Evolutionary conservation across 2,888 invertebrate genomes (phyloP).

Genomic region (Agriotes lineatus): DNA sequence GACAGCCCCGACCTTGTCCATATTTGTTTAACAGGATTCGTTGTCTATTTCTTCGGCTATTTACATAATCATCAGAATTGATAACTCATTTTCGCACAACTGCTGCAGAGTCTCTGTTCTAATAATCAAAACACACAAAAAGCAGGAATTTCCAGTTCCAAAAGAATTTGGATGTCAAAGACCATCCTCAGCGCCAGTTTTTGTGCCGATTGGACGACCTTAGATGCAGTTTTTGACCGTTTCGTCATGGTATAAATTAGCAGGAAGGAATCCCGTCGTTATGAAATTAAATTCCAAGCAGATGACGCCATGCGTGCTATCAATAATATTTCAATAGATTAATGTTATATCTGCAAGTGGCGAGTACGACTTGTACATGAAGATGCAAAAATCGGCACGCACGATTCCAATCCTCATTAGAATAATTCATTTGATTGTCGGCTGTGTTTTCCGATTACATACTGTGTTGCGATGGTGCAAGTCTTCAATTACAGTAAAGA

Average conservation of each 20-base stretch:
- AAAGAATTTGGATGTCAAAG: not conserved
- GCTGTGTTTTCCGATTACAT: too few relatives aligned
- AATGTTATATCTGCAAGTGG: not conserved
- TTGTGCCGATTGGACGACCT: not conserved
- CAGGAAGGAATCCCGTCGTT: constrained; percentile 8
- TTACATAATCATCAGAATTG: not conserved
- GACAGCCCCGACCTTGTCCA: not conserved
- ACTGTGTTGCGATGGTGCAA: too few relatives aligned
- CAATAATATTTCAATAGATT: not conserved
- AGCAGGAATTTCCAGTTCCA: not conserved
- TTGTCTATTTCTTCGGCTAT: not conserved
- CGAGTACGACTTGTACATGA: not conserved
- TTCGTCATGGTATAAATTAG: constrained; percentile 10
- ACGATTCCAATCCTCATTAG: constrained; percentile 1
- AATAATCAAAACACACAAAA: not conserved
- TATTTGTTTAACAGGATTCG: not conserved
- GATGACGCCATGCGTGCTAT: not conserved
- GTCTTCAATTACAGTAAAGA: too few relatives aligned
- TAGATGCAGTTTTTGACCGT: constrained; percentile 14
- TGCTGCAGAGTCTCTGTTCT: not conserved
- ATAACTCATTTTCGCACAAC: not conserved
- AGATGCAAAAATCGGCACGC: not conserved
- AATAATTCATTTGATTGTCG: not conserved
- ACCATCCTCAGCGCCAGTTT: not conserved
- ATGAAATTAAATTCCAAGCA: not conserved